Base-by-base conservation (phyloP, 2,797 vertebrate genomes). In the Synanceia verrucosa region DNA sequence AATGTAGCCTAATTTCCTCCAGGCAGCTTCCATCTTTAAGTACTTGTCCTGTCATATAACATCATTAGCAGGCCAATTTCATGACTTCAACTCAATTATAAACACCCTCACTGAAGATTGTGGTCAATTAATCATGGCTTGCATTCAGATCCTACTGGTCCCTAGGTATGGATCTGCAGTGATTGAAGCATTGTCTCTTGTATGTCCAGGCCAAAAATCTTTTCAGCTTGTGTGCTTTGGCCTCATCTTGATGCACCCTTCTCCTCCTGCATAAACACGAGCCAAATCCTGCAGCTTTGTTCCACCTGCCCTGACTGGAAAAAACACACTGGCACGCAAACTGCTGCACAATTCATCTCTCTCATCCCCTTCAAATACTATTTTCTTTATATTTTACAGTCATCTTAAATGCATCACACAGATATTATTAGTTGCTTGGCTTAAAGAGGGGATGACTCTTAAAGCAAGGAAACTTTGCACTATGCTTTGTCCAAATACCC, bases 221-320 rank as follows among this genome's bases (percentile, higher is more conserved):
- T 80, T 81, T 76, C 64, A 43, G 86, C 61, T 86, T 91, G 90
- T 91, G 85, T 90, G 76, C 73, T 82, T 92, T 92, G 91, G 89
- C 86, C 41, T 76, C 78, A 72, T 80, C 48, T 41, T 62, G 69
- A 81, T 82, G 77, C 76, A 70, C 65, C 24, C 65, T 60, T 83
- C 74, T 81, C 68, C 84, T 78, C 23, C 82, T 77, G 67, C 75
- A 64, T 68, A 77, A 74, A 65, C 75, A 31, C 59, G 2, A 13
- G 70, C 81, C 81, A 88, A 87, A 81, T 82, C 81, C 84, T 73
- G 78, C 70, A 85, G 76, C 76, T 79, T 65, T 78, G 73, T 81
- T 75, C 71, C 69, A 82, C 72, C 82, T 82, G 86, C 68, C 81
- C 47, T 70, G 60, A 79, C 58, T 64, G 51, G 29, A 76, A 68